These are phyloP conservation scores for Cromileptes altivelis DNA, from an alignment of 2,113 vertebrate species.

Conservation along the genomic window DNA sequence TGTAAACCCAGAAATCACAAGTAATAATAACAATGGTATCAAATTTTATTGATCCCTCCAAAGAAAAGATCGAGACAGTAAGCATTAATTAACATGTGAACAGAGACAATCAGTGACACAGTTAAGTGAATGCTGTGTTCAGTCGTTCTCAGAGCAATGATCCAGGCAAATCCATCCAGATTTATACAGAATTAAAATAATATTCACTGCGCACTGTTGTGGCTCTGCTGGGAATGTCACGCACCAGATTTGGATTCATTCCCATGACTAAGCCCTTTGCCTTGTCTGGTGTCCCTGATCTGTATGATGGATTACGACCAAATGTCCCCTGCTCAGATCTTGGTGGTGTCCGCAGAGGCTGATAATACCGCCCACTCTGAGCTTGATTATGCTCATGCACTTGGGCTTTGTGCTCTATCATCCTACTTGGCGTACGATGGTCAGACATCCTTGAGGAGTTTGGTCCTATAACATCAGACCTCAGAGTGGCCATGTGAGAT, in stretches of 20 bases:
- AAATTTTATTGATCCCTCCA: neutral
- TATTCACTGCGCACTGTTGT: neutral
- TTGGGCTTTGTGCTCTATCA: neutral
- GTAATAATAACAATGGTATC: neutral
- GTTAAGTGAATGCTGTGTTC: neutral
- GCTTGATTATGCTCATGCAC: neutral
- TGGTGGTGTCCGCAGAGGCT: constrained; percentile 5
- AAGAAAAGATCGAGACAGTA: neutral
- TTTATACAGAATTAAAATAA: neutral
- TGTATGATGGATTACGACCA: neutral
- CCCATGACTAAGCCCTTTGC: neutral
- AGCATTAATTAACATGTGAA: neutral
- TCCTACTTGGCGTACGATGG: neutral
- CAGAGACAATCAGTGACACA: neutral
- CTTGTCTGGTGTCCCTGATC: neutral
- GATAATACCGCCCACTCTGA: constrained; percentile 11
- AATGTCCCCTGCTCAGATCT: neutral
- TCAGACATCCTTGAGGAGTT: neutral
- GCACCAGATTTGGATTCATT: neutral
- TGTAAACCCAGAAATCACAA: neutral
- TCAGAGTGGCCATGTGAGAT: neutral
- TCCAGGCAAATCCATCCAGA: neutral
- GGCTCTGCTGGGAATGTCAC: neutral
- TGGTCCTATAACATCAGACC: neutral
- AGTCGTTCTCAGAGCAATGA: neutral